Percentiles rank a stretch among this genome's conserved stretches.
These are phyloP conservation scores for Anseranas semipalmata DNA, from an alignment of 2,113 vertebrate species.

Conservation along the genomic window DNA sequence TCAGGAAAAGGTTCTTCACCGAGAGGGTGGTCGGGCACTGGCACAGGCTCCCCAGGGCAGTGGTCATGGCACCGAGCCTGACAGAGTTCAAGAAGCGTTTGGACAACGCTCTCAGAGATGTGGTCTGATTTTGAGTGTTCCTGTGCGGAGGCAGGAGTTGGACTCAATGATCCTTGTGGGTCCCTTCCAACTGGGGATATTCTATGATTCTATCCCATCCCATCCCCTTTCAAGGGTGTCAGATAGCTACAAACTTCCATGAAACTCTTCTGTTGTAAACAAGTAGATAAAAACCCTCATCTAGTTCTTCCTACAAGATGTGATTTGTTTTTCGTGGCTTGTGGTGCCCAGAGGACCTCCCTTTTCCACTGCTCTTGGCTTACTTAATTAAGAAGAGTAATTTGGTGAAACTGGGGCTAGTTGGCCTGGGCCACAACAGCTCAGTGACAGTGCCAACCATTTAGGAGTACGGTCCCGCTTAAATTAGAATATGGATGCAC, in stretches of 20 bases:
- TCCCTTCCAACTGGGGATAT: too few relatives aligned
- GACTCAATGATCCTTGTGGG: too few relatives aligned
- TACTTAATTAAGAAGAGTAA: not conserved
- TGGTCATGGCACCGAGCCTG: too few relatives aligned
- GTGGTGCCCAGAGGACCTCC: not conserved
- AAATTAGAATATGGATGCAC: not conserved
- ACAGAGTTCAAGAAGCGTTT: too few relatives aligned
- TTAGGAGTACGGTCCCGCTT: fast-evolving
- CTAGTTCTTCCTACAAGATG: not conserved
- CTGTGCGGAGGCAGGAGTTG: too few relatives aligned
- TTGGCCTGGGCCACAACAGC: not conserved
- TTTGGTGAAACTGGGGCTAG: not conserved
- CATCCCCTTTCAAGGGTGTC: not conserved
- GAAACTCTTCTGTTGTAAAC: not conserved
- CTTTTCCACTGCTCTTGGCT: not conserved
- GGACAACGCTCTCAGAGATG: too few relatives aligned
- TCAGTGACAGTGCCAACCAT: not conserved
- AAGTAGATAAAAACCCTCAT: not conserved
- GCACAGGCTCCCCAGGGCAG: too few relatives aligned
- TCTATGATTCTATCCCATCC: not conserved
- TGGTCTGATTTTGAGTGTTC: too few relatives aligned
- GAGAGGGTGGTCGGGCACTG: too few relatives aligned
- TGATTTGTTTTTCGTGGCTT: not conserved
- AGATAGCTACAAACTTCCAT: not conserved
- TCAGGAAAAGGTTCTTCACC: too few relatives aligned